A percentile compares a stretch with the other conserved stretches of the same genome.
Conservation (phyloP, 2,113 vertebrate species). For the Hystrix cristata region DNA sequence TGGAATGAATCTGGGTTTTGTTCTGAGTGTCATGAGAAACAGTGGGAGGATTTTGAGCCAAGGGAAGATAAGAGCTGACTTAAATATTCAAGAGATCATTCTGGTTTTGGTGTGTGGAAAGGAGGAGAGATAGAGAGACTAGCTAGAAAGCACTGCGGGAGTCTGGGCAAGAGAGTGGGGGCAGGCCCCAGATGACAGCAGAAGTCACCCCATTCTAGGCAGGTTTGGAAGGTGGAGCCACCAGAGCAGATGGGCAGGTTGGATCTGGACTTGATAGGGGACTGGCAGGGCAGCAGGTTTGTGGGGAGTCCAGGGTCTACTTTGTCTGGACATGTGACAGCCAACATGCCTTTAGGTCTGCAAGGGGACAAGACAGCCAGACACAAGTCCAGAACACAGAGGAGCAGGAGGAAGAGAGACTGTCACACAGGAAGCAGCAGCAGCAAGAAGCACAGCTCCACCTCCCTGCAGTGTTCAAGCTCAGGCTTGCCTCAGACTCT, state of each 20-base stretch:
- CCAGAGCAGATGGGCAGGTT: background rate
- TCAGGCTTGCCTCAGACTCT: background rate
- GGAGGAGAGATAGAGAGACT: background rate
- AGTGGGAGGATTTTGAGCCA: background rate
- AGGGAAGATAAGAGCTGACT: too few relatives aligned
- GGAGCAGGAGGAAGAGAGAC: background rate
- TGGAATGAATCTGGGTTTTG: background rate
- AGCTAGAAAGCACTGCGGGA: background rate
- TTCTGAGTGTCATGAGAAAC: background rate
- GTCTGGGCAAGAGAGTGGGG: background rate
- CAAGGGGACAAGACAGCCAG: background rate
- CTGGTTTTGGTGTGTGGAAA: background rate
- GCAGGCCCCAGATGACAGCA: background rate
- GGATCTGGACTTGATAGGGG: background rate
- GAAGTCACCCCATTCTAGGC: background rate
- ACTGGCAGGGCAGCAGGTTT: background rate
- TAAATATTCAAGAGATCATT: background rate
- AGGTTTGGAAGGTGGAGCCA: background rate
- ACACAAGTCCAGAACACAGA: background rate
- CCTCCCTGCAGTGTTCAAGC: background rate
- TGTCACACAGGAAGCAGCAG: background rate
- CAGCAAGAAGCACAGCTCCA: background rate
- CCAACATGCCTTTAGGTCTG: background rate
- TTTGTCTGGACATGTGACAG: background rate
- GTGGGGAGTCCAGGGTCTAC: background rate